A percentile compares a stretch with the other conserved stretches of the same genome.
Evolutionary conservation across 1,140 invertebrate genomes (phyloP).

Genomic region (Pantala flavescens): DNA sequence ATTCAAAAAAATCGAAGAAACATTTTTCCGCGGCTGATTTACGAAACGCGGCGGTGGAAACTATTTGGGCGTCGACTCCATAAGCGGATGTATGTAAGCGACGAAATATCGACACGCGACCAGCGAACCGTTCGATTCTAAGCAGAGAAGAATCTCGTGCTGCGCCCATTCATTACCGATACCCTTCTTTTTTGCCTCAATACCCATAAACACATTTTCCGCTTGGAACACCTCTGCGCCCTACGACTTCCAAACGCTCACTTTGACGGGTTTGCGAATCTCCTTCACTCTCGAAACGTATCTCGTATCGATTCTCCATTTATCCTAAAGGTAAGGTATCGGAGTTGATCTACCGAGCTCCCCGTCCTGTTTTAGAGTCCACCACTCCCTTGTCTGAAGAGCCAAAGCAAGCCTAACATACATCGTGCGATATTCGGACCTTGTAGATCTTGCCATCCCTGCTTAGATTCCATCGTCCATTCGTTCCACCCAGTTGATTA

Average conservation of each 20-base stretch:
- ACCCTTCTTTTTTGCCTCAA: neutral
- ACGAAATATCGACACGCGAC: slow-evolving; percentile 4
- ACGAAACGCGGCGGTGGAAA: neutral
- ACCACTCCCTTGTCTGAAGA: too few relatives aligned
- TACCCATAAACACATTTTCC: neutral
- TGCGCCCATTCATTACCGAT: neutral
- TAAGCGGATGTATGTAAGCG: slow-evolving; percentile 5
- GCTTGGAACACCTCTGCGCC: neutral
- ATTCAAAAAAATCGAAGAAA: neutral
- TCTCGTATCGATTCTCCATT: too few relatives aligned
- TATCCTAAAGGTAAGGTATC: neutral
- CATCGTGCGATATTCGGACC: too few relatives aligned
- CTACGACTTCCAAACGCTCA: neutral
- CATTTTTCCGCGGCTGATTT: neutral
- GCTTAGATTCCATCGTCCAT: too few relatives aligned
- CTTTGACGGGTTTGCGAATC: too few relatives aligned
- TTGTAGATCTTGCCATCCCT: too few relatives aligned
- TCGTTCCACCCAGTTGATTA: too few relatives aligned
- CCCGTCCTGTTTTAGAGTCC: too few relatives aligned
- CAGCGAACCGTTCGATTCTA: neutral
- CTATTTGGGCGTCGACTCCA: neutral
- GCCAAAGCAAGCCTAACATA: too few relatives aligned
- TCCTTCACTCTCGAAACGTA: too few relatives aligned
- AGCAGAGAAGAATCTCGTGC: neutral
- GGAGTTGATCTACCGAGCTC: neutral